Base-by-base conservation (phyloP, 1,140 invertebrate species). In the Nomia melanderi region DNA sequence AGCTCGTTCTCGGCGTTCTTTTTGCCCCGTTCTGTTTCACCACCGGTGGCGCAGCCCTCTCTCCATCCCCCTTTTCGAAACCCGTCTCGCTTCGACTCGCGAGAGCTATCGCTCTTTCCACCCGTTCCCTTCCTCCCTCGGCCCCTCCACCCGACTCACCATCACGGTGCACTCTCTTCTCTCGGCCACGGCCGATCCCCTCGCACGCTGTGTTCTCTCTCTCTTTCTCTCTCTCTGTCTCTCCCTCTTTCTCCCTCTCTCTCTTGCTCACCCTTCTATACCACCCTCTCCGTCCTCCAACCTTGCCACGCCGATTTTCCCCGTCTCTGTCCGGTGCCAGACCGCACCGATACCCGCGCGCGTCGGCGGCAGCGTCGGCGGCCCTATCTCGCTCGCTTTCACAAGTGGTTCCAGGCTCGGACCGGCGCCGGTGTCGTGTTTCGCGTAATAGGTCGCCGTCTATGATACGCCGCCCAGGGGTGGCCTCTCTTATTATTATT, bases 361-460 rank as follows among this genome's bases (percentile, higher is more conserved):
- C n/a, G n/a, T n/a, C n/a, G n/a, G n/a, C n/a, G n/a, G n/a, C n/a
- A n/a, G n/a, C n/a, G n/a, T n/a, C n/a, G n/a, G 63, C 81, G 71
- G 29, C 25, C 53, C 82, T 82, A 80, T 83, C 73, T 83, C 71
- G 67, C 57, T 76, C 81, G 57, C 78, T 83, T 84, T 84, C 71
- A 83, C 84, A 85, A 88, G 82, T 85, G 83, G 85, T 82, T 84
- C 84, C 84, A 78, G 81, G 75, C 73, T 83, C 85, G 82, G 86
- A 86, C 85, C 87, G 77, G 85, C 85, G 83, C 79, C 87, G 84
- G 88, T 89, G 86, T 89, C 88, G 88, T 89, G 85, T 89, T 89
- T 89, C 88, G 83, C 86, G 86, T 89, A 88, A 87, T 88, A 88
- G 88, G 88, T 88, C 81, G 84, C 83, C 82, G 85, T 86, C 83